Evolutionary conservation across 1,140 invertebrate genomes (phyloP).

Genomic region (Meloidogyne exigua): DNA sequence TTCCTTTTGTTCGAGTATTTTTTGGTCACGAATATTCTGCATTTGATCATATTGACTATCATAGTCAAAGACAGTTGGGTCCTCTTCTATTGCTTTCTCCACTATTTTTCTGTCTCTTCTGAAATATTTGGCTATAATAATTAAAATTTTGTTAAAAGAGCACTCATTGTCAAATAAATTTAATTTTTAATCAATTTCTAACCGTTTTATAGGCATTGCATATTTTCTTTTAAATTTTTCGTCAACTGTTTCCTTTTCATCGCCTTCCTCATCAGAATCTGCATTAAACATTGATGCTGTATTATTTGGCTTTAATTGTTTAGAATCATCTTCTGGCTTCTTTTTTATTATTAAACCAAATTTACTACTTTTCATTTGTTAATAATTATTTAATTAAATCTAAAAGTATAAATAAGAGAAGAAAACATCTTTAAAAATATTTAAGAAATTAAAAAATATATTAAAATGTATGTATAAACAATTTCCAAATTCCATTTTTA

Average conservation of each 20-base stretch:
- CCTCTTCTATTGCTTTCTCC: constrained; percentile 35
- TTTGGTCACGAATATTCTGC: constrained; percentile 29
- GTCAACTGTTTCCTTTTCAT: constrained; percentile 4
- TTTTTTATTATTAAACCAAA: constrained; percentile 22
- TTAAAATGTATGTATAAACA: neutral
- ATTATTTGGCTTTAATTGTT: constrained; percentile 10
- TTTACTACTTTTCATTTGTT: constrained; percentile 16
- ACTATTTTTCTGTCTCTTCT: constrained; percentile 27
- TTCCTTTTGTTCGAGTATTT: constrained; percentile 30
- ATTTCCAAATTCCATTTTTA: neutral
- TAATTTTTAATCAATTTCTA: neutral
- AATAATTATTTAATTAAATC: neutral
- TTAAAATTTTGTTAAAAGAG: neutral
- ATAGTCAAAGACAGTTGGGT: constrained; percentile 34
- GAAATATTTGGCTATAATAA: neutral
- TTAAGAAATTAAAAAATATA: neutral
- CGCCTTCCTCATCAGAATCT: constrained; percentile 29
- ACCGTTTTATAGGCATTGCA: constrained; percentile 19
- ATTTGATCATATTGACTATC: constrained; percentile 31
- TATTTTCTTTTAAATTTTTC: constrained; percentile 30
- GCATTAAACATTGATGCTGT: constrained; percentile 17
- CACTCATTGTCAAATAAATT: neutral
- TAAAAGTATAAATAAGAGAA: neutral
- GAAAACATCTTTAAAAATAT: neutral
- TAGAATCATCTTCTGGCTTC: neutral